Evolutionary conservation across 2,888 invertebrate species (phyloP).

Genomic region (Ptychoptera albimana): DNA sequence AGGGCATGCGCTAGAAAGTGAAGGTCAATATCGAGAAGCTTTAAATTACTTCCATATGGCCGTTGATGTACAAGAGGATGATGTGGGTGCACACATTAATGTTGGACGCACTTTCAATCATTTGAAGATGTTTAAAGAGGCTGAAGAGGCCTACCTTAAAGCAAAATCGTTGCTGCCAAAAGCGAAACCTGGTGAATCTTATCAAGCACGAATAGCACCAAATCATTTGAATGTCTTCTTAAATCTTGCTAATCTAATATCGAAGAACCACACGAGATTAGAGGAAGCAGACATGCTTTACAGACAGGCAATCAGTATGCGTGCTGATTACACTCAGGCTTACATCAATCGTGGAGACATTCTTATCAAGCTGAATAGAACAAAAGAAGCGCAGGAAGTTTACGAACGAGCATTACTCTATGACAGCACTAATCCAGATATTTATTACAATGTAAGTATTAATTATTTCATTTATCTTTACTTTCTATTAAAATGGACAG

Average conservation of each 20-base stretch:
- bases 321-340: conserved; percentile 89
- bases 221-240: conserved; percentile 92
- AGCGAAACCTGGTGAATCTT: conserved; percentile 84
- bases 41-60: conserved; percentile 84
- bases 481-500: too few relatives aligned
- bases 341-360: conserved; percentile 96
- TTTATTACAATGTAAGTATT: conserved; percentile 78
- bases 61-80: conserved; percentile 84
- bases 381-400: conserved; percentile 85
- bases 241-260: conserved; percentile 86
- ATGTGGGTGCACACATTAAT: conserved; percentile 93
- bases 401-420: conserved; percentile 85
- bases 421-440: conserved; percentile 86
- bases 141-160: conserved; percentile 81
- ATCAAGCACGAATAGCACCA: conserved; percentile 89
- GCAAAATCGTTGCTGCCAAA: conserved; percentile 81
- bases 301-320: conserved; percentile 91
- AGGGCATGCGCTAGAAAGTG: conserved; percentile 83
- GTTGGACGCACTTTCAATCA: conserved; percentile 91
- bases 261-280: conserved; percentile 77
- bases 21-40: conserved; percentile 54
- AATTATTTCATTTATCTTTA: neutral
- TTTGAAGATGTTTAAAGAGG: conserved; percentile 71
- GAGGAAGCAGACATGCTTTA: conserved; percentile 91
- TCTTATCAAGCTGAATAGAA: conserved; percentile 83